Percentiles rank a stretch among this genome's conserved stretches.
Conservation (phyloP, 2,888 invertebrate genomes). For the Gnatocerus cornutus region DNA sequence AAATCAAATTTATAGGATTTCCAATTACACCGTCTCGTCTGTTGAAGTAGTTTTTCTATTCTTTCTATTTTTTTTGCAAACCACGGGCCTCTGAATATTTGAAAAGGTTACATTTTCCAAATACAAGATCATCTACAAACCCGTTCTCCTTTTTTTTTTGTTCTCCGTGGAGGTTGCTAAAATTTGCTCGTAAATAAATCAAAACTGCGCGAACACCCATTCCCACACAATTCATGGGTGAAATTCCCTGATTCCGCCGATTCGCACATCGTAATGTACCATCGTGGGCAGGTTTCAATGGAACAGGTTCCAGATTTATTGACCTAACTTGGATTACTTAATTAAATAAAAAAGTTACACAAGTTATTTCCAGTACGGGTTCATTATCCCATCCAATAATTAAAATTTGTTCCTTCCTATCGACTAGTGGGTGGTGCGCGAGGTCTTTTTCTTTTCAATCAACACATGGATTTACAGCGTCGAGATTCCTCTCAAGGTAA, state of each 20-base stretch:
- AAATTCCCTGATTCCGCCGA: background rate
- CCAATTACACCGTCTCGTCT: no score
- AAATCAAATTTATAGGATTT: no score
- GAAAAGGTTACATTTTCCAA: slow-evolving; percentile 4
- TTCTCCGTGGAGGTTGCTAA: background rate
- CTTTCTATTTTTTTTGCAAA: background rate
- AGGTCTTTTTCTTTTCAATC: slow-evolving; percentile 21
- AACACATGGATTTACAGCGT: slow-evolving; percentile 16
- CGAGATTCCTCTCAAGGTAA: slow-evolving; percentile 23
- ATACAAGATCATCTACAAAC: background rate
- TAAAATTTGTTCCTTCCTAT: slow-evolving; percentile 27
- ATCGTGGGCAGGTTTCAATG: slow-evolving; percentile 15
- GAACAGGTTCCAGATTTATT: slow-evolving; percentile 48
- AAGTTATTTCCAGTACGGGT: background rate
- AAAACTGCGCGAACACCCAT: background rate
- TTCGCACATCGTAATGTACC: slow-evolving; percentile 25
- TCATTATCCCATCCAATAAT: slow-evolving; percentile 17
- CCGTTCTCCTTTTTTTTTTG: background rate
- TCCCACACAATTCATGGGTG: background rate
- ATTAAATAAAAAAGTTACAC: slow-evolving; percentile 30
- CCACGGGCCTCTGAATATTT: background rate
- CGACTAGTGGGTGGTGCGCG: slow-evolving; percentile 20
- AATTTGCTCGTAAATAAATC: slow-evolving; percentile 1
- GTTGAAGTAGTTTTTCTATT: no score
- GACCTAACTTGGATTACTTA: slow-evolving; percentile 45